These are phyloP conservation scores for Diplosoma virens DNA, from an alignment of 23 tunicate species.

Conservation along the genomic window DNA sequence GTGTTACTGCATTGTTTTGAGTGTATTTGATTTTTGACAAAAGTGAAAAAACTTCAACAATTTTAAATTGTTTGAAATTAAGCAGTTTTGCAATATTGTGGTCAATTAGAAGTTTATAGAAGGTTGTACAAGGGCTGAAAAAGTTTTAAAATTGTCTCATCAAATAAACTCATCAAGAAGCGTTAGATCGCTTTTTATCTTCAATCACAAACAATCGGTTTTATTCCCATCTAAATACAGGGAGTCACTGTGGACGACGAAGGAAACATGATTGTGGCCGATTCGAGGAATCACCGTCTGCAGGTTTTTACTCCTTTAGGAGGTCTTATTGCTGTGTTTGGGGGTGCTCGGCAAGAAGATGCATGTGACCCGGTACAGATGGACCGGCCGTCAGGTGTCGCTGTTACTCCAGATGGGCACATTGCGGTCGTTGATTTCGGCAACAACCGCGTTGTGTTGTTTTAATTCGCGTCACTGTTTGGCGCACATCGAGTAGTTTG, in stretches of 20 bases:
- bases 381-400: conserved; percentile 90
- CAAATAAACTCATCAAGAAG: no score
- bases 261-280: conserved; percentile 94
- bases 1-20: no score
- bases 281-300: conserved; percentile 79
- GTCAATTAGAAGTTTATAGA: no score
- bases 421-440: conserved; percentile 96
- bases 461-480: no score
- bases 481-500: no score
- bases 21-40: no score
- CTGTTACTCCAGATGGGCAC: conserved; percentile 68
- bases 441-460: conserved; percentile 70
- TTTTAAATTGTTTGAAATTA: no score
- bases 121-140: no score
- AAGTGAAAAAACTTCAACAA: no score
- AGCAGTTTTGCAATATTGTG: no score
- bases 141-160: no score
- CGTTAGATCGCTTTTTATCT: neutral
- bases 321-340: conserved; percentile 59
- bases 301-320: conserved; percentile 88
- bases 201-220: neutral
- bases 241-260: conserved; percentile 90
- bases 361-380: conserved; percentile 31
- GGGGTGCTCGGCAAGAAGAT: conserved; percentile 24
- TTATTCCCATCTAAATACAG: no score